A percentile compares a stretch with the other conserved stretches of the same genome.
Conservation (phyloP, 2,888 invertebrate species). For the Anthrax anthrax region DNA sequence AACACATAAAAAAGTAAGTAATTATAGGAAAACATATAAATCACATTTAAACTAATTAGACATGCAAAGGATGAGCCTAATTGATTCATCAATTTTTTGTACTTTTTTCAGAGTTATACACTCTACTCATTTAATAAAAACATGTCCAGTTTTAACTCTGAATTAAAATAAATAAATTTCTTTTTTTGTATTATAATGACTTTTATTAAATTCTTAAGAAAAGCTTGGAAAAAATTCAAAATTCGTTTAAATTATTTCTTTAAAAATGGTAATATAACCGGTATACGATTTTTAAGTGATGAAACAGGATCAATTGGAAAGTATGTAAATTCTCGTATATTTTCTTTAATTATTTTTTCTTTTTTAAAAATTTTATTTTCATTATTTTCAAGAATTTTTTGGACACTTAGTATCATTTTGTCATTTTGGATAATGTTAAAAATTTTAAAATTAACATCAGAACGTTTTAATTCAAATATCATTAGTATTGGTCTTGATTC, state of each 20-base stretch:
- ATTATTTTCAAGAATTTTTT: slow-evolving; percentile 6
- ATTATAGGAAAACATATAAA: not conserved
- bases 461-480: slow-evolving; percentile 4
- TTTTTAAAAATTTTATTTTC: not conserved
- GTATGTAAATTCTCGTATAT: slow-evolving; percentile 4
- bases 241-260: slow-evolving; percentile 8
- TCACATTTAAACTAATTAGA: not conserved
- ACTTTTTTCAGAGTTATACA: too few species aligned
- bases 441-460: slow-evolving; percentile 5
- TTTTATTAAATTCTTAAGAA: too few species aligned
- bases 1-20: too few species aligned
- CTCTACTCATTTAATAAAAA: too few species aligned
- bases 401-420: slow-evolving; percentile 3
- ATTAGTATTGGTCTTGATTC: slow-evolving; percentile 10
- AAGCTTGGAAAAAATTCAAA: too few species aligned
- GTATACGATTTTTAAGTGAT: slow-evolving; percentile 9
- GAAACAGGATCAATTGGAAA: slow-evolving; percentile 5
- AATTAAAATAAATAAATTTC: too few species aligned
- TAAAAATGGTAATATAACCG: slow-evolving; percentile 8
- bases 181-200: too few species aligned
- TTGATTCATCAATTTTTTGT: too few species aligned
- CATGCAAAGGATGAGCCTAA: not conserved
- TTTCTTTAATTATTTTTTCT: not conserved
- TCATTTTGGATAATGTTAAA: slow-evolving; percentile 6
- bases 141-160: too few species aligned